Evolutionary conservation across 2,888 invertebrate genomes (phyloP).

Genomic region (Phasia obesa): DNA sequence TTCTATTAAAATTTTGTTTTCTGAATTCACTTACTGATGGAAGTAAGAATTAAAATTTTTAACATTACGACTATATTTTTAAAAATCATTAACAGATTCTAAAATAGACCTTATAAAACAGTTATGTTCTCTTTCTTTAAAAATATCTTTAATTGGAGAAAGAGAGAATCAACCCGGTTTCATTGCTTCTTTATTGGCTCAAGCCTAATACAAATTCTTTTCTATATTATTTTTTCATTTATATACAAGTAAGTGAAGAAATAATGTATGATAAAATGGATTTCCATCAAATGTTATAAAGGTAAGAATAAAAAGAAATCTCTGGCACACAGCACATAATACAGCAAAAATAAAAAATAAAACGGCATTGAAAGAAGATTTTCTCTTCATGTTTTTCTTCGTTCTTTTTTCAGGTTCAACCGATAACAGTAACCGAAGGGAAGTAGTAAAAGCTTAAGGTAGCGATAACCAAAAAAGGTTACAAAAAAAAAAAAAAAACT

Average conservation of each 20-base stretch:
- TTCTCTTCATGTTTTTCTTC: background rate
- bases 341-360: background rate
- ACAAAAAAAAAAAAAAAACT: background rate
- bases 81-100: too few relatives aligned
- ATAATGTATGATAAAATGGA: slow-evolving; percentile 9
- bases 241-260: background rate
- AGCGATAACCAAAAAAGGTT: background rate
- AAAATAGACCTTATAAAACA: too few relatives aligned
- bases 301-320: slow-evolving; percentile 21
- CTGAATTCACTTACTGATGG: too few relatives aligned
- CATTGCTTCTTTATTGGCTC: background rate
- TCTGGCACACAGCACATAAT: slow-evolving; percentile 22
- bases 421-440: slow-evolving; percentile 33
- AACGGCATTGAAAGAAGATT: slow-evolving; percentile 6
- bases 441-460: slow-evolving; percentile 35
- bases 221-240: background rate
- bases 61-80: too few relatives aligned
- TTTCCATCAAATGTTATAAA: slow-evolving; percentile 36
- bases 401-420: slow-evolving; percentile 14
- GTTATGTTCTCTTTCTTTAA: too few relatives aligned
- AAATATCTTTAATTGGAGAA: background rate
- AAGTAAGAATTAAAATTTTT: too few relatives aligned
- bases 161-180: background rate
- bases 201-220: background rate
- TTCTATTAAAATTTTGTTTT: too few relatives aligned